These are phyloP conservation scores for Littorina saxatilis DNA, from an alignment of 1,140 invertebrate species.

Conservation along the genomic window DNA sequence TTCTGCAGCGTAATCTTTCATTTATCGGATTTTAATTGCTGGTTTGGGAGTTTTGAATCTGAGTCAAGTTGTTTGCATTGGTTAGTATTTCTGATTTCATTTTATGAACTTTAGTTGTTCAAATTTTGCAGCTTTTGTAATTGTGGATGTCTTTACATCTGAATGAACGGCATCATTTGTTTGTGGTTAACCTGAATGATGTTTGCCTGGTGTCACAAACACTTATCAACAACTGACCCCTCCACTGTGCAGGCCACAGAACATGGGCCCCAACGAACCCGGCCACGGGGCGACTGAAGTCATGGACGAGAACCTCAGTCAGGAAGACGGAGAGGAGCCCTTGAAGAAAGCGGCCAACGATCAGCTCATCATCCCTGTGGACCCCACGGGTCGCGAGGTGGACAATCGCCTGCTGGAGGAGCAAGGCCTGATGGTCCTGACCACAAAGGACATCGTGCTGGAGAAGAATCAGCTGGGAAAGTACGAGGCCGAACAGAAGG, in stretches of 20 bases:
- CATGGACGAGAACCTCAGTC: slow-evolving; percentile 72
- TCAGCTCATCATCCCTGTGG: slow-evolving; percentile 57
- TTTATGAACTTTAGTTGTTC: too few species aligned
- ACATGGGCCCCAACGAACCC: slow-evolving; percentile 61
- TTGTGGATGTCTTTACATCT: too few species aligned
- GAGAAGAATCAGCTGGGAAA: slow-evolving; percentile 59
- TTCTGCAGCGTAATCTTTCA: too few species aligned
- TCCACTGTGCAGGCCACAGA: slow-evolving; percentile 53
- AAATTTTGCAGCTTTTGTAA: too few species aligned
- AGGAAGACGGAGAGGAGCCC: slow-evolving; percentile 63
- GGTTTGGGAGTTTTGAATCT: too few species aligned
- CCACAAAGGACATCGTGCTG: slow-evolving; percentile 42
- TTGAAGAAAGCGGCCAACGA: slow-evolving; percentile 57
- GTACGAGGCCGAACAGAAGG: slow-evolving; percentile 64
- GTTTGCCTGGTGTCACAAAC: too few species aligned
- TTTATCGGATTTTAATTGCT: too few species aligned
- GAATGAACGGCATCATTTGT: too few species aligned
- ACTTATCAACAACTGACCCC: too few species aligned
- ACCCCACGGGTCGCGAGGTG: slow-evolving; percentile 60
- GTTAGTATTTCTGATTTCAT: too few species aligned
- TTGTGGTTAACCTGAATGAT: too few species aligned
- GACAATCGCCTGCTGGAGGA: slow-evolving; percentile 69
- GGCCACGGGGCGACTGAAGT: slow-evolving; percentile 69
- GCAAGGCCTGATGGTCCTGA: slow-evolving; percentile 57
- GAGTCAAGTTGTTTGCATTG: too few species aligned